Conservation (phyloP, 2,888 invertebrate species). For the Athalia cordata region DNA sequence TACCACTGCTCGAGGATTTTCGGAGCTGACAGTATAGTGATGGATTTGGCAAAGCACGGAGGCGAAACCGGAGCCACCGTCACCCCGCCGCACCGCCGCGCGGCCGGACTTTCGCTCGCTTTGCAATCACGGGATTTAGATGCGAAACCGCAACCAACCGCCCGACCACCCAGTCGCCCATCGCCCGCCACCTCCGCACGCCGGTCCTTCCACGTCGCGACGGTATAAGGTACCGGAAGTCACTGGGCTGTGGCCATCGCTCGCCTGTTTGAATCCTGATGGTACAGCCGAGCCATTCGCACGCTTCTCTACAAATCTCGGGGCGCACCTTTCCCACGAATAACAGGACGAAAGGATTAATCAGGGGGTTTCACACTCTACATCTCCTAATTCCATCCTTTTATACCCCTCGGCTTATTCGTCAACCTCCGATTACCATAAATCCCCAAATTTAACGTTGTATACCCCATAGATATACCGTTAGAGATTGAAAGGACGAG, state of each 20-base stretch:
- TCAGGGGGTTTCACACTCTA: constrained; percentile 8
- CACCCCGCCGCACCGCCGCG: background rate
- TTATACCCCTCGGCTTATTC: no score
- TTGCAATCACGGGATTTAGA: constrained; percentile 30
- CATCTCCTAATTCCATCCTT: no score
- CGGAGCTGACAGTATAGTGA: constrained; percentile 29
- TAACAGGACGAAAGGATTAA: constrained; percentile 21
- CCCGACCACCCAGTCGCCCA: background rate
- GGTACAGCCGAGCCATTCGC: background rate
- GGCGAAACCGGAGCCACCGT: constrained; percentile 8
- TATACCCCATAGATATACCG: no score
- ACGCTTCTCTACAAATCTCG: constrained; percentile 4
- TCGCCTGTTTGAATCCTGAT: background rate
- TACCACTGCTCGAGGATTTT: constrained; percentile 7
- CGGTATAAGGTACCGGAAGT: no score
- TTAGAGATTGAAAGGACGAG: no score
- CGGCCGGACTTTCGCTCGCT: background rate
- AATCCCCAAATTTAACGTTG: no score
- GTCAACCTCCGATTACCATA: no score
- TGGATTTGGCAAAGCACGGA: constrained; percentile 30
- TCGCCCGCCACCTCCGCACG: no score
- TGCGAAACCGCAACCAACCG: background rate
- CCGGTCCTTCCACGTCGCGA: no score
- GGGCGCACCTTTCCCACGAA: background rate
- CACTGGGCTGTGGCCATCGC: background rate